Evolutionary conservation across 1,140 invertebrate species (phyloP), one percentile per base, ranked within the genome.

Genomic region (Bombus sylvicola): DNA sequence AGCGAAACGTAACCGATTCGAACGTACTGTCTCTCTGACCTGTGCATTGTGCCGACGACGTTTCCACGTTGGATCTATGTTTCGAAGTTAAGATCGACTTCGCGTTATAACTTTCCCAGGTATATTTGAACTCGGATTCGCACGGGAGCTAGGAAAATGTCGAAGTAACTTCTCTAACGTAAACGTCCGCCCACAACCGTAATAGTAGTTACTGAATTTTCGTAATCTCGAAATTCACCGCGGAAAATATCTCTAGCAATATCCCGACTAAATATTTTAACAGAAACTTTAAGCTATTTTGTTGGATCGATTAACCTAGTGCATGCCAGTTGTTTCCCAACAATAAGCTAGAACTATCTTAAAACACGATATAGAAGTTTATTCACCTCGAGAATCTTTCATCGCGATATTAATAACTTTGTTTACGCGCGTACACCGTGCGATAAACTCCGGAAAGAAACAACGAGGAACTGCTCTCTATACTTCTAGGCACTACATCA

Each of bases 1-100:
- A 64, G 72, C 43, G 53, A 34, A 62, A 71, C 43, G 39, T 77
- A 86, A 88, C 59, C 85, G 79, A 59, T 82, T 73, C 68, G 73
- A 76, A 68, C 10, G n/a, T 75, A 59, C 78, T 75, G 79, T 85
- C 71, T 81, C 43, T 31, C 31, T 15, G 31, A 6, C 25, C 39
- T 28, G 59, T 41, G 57, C 68, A 71, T 80, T 74, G 57, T 47
- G 34, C 43, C 69, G 12, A 43, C 64, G 47, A 84, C 79, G 78
- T 81, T 81, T 68, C 34, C 83, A 80, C 66, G 83, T 79, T 53
- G 83, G 80, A 78, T 83, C 81, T 53, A 43, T 47, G 59, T 53
- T 69, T 62, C 68, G 6, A 87, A 82, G 64, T 79, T 87, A 69
- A 62, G 72, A 71, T 76, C 85, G 80, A 83, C 72, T 76, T 64